Evolutionary conservation across 2,113 vertebrate species (phyloP).

Genomic region (Percina caprodes): DNA sequence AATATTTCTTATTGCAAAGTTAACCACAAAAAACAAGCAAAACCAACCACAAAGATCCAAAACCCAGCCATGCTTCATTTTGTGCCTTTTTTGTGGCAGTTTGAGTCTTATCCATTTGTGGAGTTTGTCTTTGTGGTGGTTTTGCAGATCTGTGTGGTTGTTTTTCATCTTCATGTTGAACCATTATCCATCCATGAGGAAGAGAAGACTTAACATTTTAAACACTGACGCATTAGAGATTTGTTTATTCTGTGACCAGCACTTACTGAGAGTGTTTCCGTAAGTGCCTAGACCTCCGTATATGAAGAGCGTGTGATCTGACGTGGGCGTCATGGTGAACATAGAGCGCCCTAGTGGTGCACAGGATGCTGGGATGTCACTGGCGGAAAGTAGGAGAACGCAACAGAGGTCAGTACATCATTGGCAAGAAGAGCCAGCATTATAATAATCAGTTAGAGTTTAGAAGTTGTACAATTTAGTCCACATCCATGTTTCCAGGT

Average conservation of each 20-base stretch:
- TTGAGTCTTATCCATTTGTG: too few species aligned
- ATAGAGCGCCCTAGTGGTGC: conserved; percentile 90
- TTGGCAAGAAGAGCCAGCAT: background rate
- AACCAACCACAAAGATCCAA: background rate
- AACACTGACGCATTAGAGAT: background rate
- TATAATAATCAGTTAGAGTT: background rate
- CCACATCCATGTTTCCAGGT: conserved; percentile 95
- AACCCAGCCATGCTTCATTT: too few species aligned
- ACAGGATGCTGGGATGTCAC: conserved; percentile 78
- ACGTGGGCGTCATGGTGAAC: conserved; percentile 92
- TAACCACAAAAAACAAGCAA: background rate
- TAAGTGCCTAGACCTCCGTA: conserved; percentile 92
- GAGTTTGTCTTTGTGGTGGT: background rate
- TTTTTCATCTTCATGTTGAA: background rate
- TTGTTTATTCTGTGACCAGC: too few species aligned
- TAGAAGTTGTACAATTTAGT: conserved; percentile 86
- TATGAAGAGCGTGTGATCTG: conserved; percentile 90
- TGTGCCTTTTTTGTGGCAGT: too few species aligned
- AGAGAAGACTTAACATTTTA: background rate
- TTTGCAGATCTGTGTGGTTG: background rate
- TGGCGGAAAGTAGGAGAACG: conserved; percentile 48
- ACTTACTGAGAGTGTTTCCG: conserved; percentile 91
- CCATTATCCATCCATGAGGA: background rate
- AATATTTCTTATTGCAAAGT: background rate
- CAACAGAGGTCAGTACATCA: background rate